Conservation (phyloP, 2,113 vertebrate genomes). For the Oxygymnocypris stewartii region DNA sequence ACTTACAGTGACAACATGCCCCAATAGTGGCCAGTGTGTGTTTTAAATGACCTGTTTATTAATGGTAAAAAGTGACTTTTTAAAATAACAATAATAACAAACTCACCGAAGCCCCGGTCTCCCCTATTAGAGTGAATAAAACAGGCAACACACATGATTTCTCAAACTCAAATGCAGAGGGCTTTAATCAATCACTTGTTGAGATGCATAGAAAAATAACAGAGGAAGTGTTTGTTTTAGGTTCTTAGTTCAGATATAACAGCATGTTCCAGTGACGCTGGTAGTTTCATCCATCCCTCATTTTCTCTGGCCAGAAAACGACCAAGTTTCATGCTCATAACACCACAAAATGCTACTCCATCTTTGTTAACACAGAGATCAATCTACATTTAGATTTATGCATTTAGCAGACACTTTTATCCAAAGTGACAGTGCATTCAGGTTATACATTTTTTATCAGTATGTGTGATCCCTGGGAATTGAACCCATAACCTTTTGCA, state of each 20-base stretch:
- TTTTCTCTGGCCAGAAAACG: background rate
- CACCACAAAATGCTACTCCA: conserved; percentile 10
- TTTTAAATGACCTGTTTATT: background rate
- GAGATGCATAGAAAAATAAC: conserved; percentile 72
- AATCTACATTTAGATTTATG: background rate
- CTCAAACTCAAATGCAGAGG: conserved; percentile 69
- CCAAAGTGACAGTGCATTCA: too few relatives aligned
- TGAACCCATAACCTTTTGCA: too few relatives aligned
- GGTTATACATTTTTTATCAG: too few relatives aligned
- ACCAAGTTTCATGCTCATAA: conserved; percentile 35
- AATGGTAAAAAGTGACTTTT: background rate
- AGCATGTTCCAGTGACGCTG: conserved; percentile 30
- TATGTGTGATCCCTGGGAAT: too few relatives aligned
- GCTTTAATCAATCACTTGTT: conserved; percentile 72
- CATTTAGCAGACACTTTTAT: too few relatives aligned
- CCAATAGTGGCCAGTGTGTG: background rate
- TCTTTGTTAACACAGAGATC: background rate
- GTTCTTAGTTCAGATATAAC: conserved; percentile 59
- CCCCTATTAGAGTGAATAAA: conserved; percentile 3
- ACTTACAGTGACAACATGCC: background rate
- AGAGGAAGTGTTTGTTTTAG: conserved; percentile 65
- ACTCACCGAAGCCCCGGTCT: background rate
- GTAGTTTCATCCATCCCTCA: conserved; percentile 39
- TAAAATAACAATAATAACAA: too few relatives aligned
- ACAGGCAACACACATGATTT: conserved; percentile 3